Evolutionary conservation across 2,113 vertebrate species (phyloP).

Genomic region (Bostrychus sinensis): DNA sequence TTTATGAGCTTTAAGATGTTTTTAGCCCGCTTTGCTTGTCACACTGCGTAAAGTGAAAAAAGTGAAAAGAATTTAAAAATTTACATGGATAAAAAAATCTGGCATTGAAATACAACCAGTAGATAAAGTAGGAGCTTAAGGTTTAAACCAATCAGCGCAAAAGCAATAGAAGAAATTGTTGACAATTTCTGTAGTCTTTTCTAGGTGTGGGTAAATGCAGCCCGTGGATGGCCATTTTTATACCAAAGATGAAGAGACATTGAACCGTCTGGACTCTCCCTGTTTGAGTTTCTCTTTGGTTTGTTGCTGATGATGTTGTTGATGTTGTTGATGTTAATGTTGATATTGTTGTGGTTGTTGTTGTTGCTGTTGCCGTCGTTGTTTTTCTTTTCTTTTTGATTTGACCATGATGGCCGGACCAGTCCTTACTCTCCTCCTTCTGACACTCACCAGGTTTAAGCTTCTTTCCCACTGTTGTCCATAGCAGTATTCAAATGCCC

Average conservation of each 20-base stretch:
- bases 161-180: constrained; percentile 99
- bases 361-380: constrained; percentile 67
- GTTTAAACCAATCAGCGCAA: constrained; percentile 88
- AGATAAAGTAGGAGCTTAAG: constrained; percentile 91
- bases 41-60: constrained; percentile 87
- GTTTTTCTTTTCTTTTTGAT: constrained; percentile 71
- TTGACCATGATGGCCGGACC: constrained; percentile 94
- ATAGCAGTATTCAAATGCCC: constrained; percentile 47
- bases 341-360: constrained; percentile 82
- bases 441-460: constrained; percentile 71
- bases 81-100: constrained; percentile 29
- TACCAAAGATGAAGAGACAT: constrained; percentile 99
- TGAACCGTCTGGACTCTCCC: constrained; percentile 69
- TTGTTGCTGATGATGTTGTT: constrained; percentile 74
- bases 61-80: constrained; percentile 64
- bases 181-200: constrained; percentile 99
- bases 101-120: constrained; percentile 77
- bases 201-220: constrained; percentile 98
- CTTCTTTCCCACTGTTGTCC: constrained; percentile 85
- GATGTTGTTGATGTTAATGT: constrained; percentile 84
- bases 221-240: constrained; percentile 98
- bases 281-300: constrained; percentile 63
- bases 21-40: constrained; percentile 98
- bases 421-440: constrained; percentile 83
- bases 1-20: constrained; percentile 98